These are phyloP conservation scores for Lasioglossum zephyrum DNA, from an alignment of 2,888 invertebrate species.

Conservation along the genomic window DNA sequence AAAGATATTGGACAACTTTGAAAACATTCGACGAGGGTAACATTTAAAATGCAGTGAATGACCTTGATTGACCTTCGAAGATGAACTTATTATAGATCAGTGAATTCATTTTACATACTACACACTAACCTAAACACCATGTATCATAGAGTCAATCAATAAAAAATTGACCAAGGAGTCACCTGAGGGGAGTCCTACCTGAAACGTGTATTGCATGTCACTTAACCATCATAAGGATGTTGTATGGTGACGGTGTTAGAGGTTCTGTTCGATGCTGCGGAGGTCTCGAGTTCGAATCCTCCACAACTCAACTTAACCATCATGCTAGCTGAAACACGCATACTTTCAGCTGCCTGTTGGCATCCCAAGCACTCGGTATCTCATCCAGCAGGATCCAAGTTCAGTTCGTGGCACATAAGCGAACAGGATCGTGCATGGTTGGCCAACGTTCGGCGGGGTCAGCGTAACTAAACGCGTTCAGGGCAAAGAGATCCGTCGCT, in stretches of 20 bases:
- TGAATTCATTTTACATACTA: not conserved
- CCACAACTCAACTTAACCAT: not conserved
- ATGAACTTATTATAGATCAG: not conserved
- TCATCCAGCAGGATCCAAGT: conserved; percentile 10
- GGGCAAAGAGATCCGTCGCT: conserved; percentile 55
- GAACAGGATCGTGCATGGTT: not conserved
- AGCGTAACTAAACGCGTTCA: conserved; percentile 17
- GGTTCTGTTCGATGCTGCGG: too few relatives aligned
- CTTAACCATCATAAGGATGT: not conserved
- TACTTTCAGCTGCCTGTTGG: not conserved
- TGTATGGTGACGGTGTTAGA: too few relatives aligned
- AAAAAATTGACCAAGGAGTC: not conserved
- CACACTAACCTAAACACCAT: not conserved
- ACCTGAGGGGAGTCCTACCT: not conserved
- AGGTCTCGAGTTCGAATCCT: too few relatives aligned
- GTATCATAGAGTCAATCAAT: not conserved
- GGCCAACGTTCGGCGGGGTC: conserved; percentile 22
- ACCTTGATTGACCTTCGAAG: not conserved
- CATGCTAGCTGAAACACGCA: not conserved
- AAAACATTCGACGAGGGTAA: not conserved
- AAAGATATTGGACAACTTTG: not conserved
- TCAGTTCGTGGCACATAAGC: conserved; percentile 2
- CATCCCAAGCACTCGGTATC: not conserved
- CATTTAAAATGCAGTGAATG: not conserved
- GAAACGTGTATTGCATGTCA: not conserved